Evolutionary conservation across 2,113 vertebrate species (phyloP).

Genomic region (Haemorhous mexicanus): DNA sequence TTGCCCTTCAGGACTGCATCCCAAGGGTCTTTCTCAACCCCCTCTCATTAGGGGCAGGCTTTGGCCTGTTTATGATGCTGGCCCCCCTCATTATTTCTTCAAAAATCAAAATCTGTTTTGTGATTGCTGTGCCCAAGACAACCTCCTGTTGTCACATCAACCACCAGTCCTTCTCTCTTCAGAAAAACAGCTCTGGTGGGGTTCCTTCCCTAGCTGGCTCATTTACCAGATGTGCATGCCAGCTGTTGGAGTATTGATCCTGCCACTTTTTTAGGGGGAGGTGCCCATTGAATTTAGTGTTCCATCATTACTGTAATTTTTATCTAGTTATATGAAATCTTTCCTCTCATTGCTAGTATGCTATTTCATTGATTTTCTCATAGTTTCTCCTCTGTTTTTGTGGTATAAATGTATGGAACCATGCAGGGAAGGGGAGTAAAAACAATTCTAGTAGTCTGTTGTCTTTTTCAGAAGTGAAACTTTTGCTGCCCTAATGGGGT

Average conservation of each 20-base stretch:
- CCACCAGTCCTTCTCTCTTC: background rate
- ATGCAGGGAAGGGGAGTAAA: background rate
- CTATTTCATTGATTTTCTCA: background rate
- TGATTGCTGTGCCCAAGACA: background rate
- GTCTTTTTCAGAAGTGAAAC: background rate
- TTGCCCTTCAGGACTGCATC: background rate
- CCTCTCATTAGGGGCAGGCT: too few relatives aligned
- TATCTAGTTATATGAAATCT: background rate
- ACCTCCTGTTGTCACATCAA: background rate
- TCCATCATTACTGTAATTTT: background rate
- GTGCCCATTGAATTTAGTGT: background rate
- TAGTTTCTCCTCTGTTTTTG: background rate
- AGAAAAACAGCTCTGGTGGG: background rate
- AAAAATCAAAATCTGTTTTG: background rate
- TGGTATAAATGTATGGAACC: background rate
- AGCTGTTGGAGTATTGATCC: background rate
- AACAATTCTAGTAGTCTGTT: background rate
- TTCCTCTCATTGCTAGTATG: background rate
- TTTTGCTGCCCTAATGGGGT: background rate
- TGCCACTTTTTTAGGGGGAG: background rate
- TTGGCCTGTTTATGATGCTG: too few relatives aligned
- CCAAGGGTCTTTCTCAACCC: background rate
- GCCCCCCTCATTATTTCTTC: rapidly evolving
- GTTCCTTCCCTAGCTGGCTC: background rate
- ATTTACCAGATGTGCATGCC: background rate